Conservation (phyloP, 2,113 vertebrate genomes). For the Plecturocebus donacophilus region DNA sequence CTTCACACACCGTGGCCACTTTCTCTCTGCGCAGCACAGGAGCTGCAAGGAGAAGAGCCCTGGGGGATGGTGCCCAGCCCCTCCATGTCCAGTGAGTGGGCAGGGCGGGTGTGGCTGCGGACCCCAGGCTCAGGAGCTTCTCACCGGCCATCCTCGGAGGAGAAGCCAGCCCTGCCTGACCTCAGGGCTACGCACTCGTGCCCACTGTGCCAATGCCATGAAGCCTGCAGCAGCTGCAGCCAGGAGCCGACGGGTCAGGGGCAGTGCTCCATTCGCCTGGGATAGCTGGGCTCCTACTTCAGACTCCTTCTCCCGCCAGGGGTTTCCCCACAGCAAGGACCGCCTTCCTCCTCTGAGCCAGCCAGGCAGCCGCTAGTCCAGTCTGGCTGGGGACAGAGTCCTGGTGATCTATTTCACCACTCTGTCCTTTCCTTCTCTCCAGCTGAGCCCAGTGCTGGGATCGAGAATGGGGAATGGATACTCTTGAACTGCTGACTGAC, state of each 20-base stretch:
- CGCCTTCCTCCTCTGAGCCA: not conserved
- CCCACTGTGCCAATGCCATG: not conserved
- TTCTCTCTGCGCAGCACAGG: not conserved
- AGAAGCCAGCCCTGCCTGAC: not conserved
- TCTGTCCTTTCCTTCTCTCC: not conserved
- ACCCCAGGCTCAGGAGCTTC: not conserved
- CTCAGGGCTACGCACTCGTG: too few relatives aligned
- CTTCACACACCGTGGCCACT: not conserved
- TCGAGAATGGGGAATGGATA: not conserved
- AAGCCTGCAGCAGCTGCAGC: not conserved
- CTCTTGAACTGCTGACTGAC: not conserved
- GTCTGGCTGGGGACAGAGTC: not conserved
- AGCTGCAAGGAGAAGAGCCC: not conserved
- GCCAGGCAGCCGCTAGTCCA: not conserved
- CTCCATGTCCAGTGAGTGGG: accelerated
- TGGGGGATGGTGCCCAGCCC: not conserved
- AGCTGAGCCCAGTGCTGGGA: not conserved
- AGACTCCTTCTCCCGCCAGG: not conserved
- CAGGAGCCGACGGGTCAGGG: accelerated
- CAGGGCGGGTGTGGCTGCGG: accelerated
- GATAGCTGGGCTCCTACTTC: not conserved
- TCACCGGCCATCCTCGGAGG: not conserved
- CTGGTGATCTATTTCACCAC: not conserved
- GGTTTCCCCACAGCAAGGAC: not conserved
- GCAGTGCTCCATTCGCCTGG: too few relatives aligned